Evolutionary conservation across 2,113 vertebrate species (phyloP).

Genomic region (Tachycineta bicolor): DNA sequence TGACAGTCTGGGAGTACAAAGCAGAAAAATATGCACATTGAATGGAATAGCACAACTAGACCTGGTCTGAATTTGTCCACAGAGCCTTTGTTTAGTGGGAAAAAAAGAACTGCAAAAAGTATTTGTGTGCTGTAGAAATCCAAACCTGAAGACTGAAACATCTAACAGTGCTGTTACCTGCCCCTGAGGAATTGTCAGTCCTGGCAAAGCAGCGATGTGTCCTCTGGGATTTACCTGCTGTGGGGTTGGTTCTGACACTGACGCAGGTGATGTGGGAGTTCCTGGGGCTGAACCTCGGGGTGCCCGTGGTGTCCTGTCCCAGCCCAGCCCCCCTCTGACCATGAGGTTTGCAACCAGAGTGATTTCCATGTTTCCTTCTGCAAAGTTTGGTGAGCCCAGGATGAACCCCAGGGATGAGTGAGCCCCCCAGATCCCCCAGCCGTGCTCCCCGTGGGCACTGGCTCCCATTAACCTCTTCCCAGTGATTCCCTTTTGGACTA

Average conservation of each 20-base stretch:
- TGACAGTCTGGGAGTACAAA: background rate
- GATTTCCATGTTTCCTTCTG: constrained; percentile 32
- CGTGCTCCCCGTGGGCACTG: fast-evolving
- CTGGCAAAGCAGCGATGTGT: fast-evolving
- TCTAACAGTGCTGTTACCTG: fast-evolving
- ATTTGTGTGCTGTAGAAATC: background rate
- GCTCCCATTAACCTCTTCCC: constrained; percentile 54
- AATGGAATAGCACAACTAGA: background rate
- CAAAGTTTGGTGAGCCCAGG: background rate
- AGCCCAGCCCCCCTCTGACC: background rate
- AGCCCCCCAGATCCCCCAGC: background rate
- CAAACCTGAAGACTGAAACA: no score
- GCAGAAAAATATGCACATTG: background rate
- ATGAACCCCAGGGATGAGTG: fast-evolving
- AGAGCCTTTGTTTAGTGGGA: background rate
- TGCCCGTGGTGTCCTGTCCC: background rate
- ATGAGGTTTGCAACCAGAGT: no score
- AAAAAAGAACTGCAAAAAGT: background rate
- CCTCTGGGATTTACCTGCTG: constrained; percentile 24
- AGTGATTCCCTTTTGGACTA: background rate
- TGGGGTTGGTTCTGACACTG: constrained; percentile 37
- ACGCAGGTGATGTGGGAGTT: background rate
- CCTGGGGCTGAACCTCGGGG: background rate
- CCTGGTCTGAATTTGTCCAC: background rate
- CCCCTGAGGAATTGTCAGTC: fast-evolving